Base-by-base conservation (phyloP, 2,113 vertebrate genomes). In the Jacana jacana region DNA sequence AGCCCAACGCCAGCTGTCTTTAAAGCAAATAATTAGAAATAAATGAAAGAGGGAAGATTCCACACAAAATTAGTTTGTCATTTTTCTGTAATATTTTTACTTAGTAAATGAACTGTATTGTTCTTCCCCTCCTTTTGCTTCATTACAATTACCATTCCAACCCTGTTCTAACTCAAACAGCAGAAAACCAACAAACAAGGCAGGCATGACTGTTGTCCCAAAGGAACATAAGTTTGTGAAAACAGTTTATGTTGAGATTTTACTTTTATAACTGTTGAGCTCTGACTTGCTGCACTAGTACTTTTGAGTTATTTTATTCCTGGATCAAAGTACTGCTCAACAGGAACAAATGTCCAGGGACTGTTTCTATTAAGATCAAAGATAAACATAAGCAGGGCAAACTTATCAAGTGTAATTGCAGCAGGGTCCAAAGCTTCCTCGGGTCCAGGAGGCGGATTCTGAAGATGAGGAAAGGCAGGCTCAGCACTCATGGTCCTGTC, bases 351-450 rank as follows among this genome's bases (percentile, higher is more conserved):
- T 39, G 55, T 82, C 88, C 76, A 83, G 82, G 64, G 94, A 96
- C 72, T 96, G 76, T 93, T 95, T 95, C 81, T 89, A 42, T 37
- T 69, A 52, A 89, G 92, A 92, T 96, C 94, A 97, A 95, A 95
- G 88, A 72, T 68, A 22, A 23, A 75, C 52, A 64, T 91, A 88
- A 93, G 42, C 81, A 87, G 80, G 60, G 86, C 51, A 90, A 49
- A 88, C 7, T 7, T 54, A 57, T 17, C 82, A 83, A 54, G 54
- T 84, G 54, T 93, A 78, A 92, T 92, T 92, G 88, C 64, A 66
- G 31, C 66, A 17, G 54, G 44, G 86, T 58, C n/a, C 60, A 6
- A 5, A 66, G 60, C 30, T 93, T n/a, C 44, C 58, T 6, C 2
- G 31, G 61, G 52, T 27, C 30, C 8, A 28, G 25, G 48, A 84